These are phyloP conservation scores for Lichenostomus cassidix DNA, from an alignment of 2,113 vertebrate genomes.

Conservation along the genomic window DNA sequence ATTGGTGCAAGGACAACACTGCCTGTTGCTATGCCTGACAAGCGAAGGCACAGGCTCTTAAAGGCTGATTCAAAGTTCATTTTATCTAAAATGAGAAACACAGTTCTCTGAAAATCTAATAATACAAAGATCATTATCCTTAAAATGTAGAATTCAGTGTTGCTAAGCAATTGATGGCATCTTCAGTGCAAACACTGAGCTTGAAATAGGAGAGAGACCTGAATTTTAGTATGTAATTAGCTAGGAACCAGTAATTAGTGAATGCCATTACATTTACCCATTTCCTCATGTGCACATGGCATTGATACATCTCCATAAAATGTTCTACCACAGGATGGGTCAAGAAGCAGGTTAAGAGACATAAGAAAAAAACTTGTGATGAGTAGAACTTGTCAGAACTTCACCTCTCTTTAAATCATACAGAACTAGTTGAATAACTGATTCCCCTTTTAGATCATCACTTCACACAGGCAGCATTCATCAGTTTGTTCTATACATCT, in stretches of 20 bases:
- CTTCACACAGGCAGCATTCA: background rate
- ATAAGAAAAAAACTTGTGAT: background rate
- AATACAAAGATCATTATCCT: background rate
- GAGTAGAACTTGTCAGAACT: background rate
- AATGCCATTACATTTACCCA: background rate
- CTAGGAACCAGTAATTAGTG: background rate
- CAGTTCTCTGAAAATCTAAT: background rate
- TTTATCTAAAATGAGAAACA: background rate
- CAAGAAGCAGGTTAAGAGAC: background rate
- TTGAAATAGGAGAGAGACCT: background rate
- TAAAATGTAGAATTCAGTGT: background rate
- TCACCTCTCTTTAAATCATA: background rate
- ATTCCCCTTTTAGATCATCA: background rate
- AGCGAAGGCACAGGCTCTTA: background rate
- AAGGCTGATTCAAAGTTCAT: background rate
- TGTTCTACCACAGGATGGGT: background rate
- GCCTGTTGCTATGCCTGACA: background rate
- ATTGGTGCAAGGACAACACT: background rate
- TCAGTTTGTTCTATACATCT: background rate
- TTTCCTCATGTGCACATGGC: background rate
- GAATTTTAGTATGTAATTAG: background rate
- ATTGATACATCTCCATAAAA: background rate
- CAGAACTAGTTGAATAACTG: background rate
- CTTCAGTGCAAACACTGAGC: background rate
- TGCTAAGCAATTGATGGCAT: slow-evolving; percentile 17